A percentile compares a stretch with the other conserved stretches of the same genome.
Conservation (phyloP, 2,888 invertebrate genomes). For the Onchidella celtica region DNA sequence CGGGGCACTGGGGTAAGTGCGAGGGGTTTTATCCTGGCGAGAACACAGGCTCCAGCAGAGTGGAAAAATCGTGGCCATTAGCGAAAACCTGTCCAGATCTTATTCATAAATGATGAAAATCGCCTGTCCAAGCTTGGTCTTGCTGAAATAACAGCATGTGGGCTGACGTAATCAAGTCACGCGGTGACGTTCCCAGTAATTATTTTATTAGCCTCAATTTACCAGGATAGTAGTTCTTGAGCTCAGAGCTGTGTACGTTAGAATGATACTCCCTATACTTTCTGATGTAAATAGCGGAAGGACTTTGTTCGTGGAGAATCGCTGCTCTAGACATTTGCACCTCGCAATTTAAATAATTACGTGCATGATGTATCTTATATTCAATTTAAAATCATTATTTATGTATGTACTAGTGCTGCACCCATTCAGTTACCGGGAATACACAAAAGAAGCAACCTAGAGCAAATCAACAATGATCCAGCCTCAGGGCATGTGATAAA, state of each 20-base stretch:
- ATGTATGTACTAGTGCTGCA: too few relatives aligned
- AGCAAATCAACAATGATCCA: too few relatives aligned
- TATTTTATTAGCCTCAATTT: neutral
- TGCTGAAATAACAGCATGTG: neutral
- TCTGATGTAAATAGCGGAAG: too few relatives aligned
- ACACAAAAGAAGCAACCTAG: too few relatives aligned
- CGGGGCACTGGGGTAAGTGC: neutral
- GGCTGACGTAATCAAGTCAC: neutral
- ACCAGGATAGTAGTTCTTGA: neutral
- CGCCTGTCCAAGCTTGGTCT: neutral
- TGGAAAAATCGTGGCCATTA: conserved; percentile 13
- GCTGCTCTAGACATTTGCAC: too few relatives aligned
- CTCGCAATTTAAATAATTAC: too few relatives aligned
- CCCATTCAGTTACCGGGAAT: too few relatives aligned
- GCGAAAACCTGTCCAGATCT: conserved; percentile 5
- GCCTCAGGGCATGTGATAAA: too few relatives aligned
- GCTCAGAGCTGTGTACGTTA: neutral
- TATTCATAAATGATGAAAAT: conserved; percentile 13
- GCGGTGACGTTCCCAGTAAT: neutral
- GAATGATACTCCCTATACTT: too few relatives aligned
- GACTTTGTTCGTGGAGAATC: too few relatives aligned
- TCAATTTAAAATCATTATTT: too few relatives aligned
- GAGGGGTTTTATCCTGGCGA: neutral
- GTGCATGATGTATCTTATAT: too few relatives aligned
- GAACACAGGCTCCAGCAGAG: neutral